phyloP scores from a whole-genome alignment of 2,888 invertebrate species.

The Helicoverpa assulta region DNA sequence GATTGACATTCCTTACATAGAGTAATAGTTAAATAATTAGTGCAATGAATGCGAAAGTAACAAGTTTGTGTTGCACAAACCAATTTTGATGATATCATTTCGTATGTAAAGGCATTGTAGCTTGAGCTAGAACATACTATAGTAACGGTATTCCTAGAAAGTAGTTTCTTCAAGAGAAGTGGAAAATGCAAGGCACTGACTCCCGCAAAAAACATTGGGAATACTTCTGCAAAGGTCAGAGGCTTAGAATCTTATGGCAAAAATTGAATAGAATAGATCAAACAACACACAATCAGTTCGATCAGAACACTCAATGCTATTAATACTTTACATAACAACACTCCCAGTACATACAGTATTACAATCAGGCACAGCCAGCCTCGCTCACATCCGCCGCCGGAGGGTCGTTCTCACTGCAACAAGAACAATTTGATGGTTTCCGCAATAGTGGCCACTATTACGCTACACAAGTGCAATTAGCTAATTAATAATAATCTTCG shows the following conservation, averaged over 20 bases:
- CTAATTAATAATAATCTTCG: slow-evolving; percentile 72
- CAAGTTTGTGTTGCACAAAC: background rate
- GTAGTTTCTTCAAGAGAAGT: too few relatives aligned
- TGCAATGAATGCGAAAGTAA: background rate
- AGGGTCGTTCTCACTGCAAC: slow-evolving; percentile 86
- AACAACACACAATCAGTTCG: too few relatives aligned
- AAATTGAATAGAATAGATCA: too few relatives aligned
- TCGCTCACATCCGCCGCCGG: slow-evolving; percentile 83
- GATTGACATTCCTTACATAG: background rate
- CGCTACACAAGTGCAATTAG: slow-evolving; percentile 74
- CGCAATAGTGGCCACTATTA: slow-evolving; percentile 71
- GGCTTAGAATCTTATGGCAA: too few relatives aligned
- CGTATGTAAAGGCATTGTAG: too few relatives aligned
- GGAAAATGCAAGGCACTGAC: too few relatives aligned
- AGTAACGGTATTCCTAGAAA: too few relatives aligned
- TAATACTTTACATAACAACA: slow-evolving; percentile 8
- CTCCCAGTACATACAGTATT: slow-evolving; percentile 11
- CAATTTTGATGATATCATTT: too few relatives aligned
- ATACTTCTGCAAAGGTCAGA: too few relatives aligned
- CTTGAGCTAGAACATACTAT: too few relatives aligned
- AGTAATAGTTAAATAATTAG: background rate
- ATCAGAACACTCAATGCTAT: too few relatives aligned
- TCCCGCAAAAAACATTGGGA: too few relatives aligned
- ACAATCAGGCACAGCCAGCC: slow-evolving; percentile 67
- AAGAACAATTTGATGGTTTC: slow-evolving; percentile 82